These are phyloP conservation scores for Pyrgilauda ruficollis DNA, from an alignment of 2,113 vertebrate genomes.

Conservation along the genomic window DNA sequence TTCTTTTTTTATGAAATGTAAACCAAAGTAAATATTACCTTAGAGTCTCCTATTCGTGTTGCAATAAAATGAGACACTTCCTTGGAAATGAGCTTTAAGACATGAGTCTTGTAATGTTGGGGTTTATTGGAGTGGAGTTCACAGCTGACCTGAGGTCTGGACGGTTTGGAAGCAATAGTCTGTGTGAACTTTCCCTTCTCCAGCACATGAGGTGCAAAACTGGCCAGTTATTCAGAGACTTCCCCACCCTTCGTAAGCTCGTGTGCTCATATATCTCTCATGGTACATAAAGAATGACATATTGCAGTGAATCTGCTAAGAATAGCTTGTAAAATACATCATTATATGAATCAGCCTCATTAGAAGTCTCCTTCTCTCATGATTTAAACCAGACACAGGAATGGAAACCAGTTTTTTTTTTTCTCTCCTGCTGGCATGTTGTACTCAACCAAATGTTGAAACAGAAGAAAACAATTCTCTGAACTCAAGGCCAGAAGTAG, in stretches of 20 bases:
- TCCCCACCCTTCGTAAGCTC: background rate
- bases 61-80: slow-evolving; percentile 47
- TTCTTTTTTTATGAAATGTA: slow-evolving; percentile 26
- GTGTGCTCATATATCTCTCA: slow-evolving; percentile 28
- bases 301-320: slow-evolving; percentile 64
- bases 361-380: slow-evolving; percentile 50
- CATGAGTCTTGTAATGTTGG: background rate
- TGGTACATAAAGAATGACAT: slow-evolving; percentile 51
- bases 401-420: slow-evolving; percentile 5
- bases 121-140: slow-evolving; percentile 30
- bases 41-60: slow-evolving; percentile 31
- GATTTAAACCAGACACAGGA: slow-evolving; percentile 66
- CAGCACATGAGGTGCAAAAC: slow-evolving; percentile 36
- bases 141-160: slow-evolving; percentile 25
- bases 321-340: slow-evolving; percentile 69
- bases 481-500: slow-evolving; percentile 23
- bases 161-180: slow-evolving; percentile 25
- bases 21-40: slow-evolving; percentile 43
- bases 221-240: slow-evolving; percentile 17
- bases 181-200: slow-evolving; percentile 20
- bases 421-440: slow-evolving; percentile 5
- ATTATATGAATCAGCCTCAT: slow-evolving; percentile 67
- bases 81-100: slow-evolving; percentile 48
- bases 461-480: slow-evolving; percentile 43
- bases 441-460: slow-evolving; percentile 24